phyloP scores from a whole-genome alignment of 2,797 vertebrate genomes.

The Tokudaia tokunoshimensis region DNA sequence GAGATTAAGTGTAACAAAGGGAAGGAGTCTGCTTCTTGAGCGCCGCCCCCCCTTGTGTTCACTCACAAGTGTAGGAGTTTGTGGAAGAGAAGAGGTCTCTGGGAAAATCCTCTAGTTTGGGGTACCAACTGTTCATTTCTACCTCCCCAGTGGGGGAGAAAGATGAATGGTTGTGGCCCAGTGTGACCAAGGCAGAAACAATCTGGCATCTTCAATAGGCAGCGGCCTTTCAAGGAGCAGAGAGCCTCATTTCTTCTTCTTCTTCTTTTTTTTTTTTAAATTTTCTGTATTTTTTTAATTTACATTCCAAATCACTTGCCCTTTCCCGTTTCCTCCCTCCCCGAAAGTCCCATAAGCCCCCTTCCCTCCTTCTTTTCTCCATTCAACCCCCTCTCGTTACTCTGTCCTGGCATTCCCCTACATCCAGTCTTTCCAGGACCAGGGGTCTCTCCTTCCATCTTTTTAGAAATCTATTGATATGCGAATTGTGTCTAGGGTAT shows the following conservation, averaged over 20 bases:
- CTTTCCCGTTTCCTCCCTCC: too few relatives aligned
- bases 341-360: too few relatives aligned
- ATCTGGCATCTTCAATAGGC: not conserved
- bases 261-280: too few relatives aligned
- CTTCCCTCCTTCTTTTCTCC: too few relatives aligned
- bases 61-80: not conserved
- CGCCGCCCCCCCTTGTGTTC: not conserved
- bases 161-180: not conserved
- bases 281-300: too few relatives aligned
- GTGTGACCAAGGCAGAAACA: not conserved
- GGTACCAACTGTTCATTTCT: not conserved
- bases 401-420: too few relatives aligned
- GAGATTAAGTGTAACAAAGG: not conserved
- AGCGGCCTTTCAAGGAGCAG: not conserved
- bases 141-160: not conserved
- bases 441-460: too few relatives aligned
- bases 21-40: constrained; percentile 38
- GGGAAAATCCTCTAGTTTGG: constrained; percentile 3
- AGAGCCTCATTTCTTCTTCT: not conserved
- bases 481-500: too few relatives aligned
- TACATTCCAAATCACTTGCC: too few relatives aligned
- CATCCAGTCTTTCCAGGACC: too few relatives aligned
- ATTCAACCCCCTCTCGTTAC: too few relatives aligned
- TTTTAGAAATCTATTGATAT: too few relatives aligned
- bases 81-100: constrained; percentile 21